These are phyloP conservation scores for Illadopsis cleaveri DNA, from an alignment of 2,113 vertebrate species.

Conservation along the genomic window DNA sequence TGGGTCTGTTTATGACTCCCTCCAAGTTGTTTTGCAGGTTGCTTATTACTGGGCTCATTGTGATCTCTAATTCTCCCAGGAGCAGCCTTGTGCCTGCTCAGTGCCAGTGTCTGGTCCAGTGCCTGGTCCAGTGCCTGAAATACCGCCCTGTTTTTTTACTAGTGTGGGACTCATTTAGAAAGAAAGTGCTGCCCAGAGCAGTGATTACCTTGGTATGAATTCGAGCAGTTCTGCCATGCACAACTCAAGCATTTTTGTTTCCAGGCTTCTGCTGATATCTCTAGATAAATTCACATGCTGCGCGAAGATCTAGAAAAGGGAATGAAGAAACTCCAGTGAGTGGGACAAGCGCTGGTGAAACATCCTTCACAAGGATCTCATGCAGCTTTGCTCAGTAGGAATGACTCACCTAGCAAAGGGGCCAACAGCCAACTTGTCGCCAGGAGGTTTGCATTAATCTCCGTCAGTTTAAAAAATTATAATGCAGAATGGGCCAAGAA, in stretches of 20 bases:
- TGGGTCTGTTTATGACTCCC: not conserved
- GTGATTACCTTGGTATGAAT: constrained; percentile 72
- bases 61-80: not conserved
- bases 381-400: not conserved
- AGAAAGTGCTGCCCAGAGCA: not conserved
- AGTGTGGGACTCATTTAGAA: not conserved
- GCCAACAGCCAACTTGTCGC: not conserved
- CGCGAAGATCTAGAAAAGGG: constrained; percentile 64
- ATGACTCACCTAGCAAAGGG: not conserved
- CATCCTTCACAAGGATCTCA: not conserved
- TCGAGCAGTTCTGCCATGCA: constrained; percentile 58
- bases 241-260: constrained; percentile 57
- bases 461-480: not conserved
- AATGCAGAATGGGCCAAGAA: not conserved
- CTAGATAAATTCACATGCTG: constrained; percentile 57
- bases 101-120: not conserved
- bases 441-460: not conserved
- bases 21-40: not conserved
- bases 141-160: not conserved
- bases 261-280: constrained; percentile 63
- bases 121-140: not conserved
- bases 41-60: not conserved
- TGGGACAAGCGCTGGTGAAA: not conserved
- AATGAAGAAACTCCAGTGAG: not conserved
- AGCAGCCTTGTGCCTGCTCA: not conserved